Conservation (phyloP, 2,888 invertebrate genomes). For the Podotricha telesiphe region DNA sequence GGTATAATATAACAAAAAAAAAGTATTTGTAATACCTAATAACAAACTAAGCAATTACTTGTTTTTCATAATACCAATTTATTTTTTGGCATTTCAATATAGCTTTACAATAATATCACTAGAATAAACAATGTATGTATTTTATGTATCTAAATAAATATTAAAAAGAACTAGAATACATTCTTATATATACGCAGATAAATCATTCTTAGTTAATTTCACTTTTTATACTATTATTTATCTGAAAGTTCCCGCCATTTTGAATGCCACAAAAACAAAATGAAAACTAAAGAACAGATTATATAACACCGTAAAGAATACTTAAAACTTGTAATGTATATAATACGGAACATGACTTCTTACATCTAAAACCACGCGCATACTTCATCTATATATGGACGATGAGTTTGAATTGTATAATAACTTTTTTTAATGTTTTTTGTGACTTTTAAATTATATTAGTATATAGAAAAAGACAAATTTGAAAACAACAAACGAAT, state of each 20-base stretch:
- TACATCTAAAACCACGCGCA: slow-evolving; percentile 10
- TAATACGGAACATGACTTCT: slow-evolving; percentile 23
- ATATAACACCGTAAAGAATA: slow-evolving; percentile 5
- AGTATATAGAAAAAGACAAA: neutral
- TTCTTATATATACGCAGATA: too few species aligned
- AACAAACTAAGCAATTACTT: too few species aligned
- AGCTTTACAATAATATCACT: too few species aligned
- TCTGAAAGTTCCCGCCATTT: slow-evolving; percentile 6
- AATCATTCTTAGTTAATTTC: too few species aligned
- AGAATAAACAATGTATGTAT: too few species aligned
- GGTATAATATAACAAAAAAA: too few species aligned
- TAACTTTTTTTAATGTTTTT: neutral
- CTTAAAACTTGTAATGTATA: slow-evolving; percentile 7
- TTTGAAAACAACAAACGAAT: neutral
- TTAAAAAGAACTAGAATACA: too few species aligned
- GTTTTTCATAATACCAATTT: too few species aligned
- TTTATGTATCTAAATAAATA: too few species aligned
- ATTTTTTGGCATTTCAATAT: too few species aligned
- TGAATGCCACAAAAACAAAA: neutral
- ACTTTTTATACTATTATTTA: too few species aligned
- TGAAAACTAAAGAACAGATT: slow-evolving; percentile 6
- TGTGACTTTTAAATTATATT: neutral
- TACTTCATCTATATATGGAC: slow-evolving; percentile 19
- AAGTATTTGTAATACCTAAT: too few species aligned
- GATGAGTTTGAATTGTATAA: slow-evolving; percentile 20